Conservation (phyloP, 2,888 invertebrate genomes). For the Calameuta idolon region DNA sequence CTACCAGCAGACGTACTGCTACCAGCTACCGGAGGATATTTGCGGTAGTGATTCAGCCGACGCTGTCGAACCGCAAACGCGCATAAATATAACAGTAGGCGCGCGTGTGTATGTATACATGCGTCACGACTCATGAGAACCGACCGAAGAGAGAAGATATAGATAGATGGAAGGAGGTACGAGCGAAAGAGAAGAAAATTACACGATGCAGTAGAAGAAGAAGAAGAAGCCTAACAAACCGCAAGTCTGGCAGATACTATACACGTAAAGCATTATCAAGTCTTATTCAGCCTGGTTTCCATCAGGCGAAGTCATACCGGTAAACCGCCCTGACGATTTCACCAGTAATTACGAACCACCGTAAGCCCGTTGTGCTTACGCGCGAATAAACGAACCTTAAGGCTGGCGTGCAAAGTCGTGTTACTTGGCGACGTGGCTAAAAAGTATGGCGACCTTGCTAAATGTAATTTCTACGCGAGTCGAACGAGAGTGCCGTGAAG, state of each 20-base stretch:
- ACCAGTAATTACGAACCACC: not conserved
- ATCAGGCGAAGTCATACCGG: not conserved
- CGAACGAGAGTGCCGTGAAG: not conserved
- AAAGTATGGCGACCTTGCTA: not conserved
- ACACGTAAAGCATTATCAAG: conserved; percentile 30
- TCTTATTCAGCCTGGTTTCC: conserved; percentile 19
- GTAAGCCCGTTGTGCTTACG: not conserved
- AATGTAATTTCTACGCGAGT: not conserved
- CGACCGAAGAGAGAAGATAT: conserved; percentile 8
- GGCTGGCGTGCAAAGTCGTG: not conserved
- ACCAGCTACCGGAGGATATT: conserved; percentile 49
- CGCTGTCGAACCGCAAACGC: not conserved
- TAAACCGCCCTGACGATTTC: not conserved
- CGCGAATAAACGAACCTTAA: not conserved
- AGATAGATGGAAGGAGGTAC: not conserved
- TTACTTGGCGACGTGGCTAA: not conserved
- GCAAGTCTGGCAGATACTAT: conserved; percentile 35
- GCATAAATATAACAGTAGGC: not conserved
- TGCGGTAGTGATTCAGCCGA: conserved; percentile 55
- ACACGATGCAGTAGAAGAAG: not conserved
- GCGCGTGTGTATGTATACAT: not conserved
- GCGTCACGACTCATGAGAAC: conserved; percentile 1
- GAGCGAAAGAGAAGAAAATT: not conserved
- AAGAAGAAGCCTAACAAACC: conserved; percentile 30
- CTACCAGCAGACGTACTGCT: not conserved